Conservation (phyloP, 2,113 vertebrate species). For the Eleginops maclovinus region DNA sequence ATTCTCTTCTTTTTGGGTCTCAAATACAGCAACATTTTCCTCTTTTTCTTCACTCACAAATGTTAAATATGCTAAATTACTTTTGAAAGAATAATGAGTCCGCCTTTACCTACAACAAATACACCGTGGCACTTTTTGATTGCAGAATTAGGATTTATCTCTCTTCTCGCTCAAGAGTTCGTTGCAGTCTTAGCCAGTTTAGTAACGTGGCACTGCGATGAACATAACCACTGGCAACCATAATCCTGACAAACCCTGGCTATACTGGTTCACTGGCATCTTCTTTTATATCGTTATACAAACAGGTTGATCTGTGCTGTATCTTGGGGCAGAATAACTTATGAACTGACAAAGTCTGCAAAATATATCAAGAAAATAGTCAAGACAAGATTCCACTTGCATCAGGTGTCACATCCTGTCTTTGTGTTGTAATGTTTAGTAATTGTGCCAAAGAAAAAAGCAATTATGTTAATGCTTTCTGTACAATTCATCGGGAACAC, state of each 20-base stretch:
- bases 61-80: not conserved
- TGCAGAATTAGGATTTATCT: not conserved
- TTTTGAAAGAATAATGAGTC: not conserved
- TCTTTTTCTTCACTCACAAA: slow-evolving; percentile 1
- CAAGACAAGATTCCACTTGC: not conserved
- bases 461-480: not conserved
- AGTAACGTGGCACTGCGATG: not conserved
- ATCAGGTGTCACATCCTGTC: not conserved
- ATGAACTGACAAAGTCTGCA: slow-evolving; percentile 8
- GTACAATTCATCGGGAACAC: not conserved
- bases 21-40: slow-evolving; percentile 13
- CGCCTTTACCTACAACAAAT: not conserved
- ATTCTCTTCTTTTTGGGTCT: not conserved
- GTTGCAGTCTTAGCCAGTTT: not conserved
- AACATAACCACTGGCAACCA: not conserved
- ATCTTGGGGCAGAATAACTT: slow-evolving; percentile 19
- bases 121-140: not conserved
- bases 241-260: slow-evolving; percentile 15
- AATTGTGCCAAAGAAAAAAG: not conserved
- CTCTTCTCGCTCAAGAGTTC: not conserved
- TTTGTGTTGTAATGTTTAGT: not conserved
- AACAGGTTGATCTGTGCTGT: slow-evolving; percentile 18
- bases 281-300: slow-evolving; percentile 37
- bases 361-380: slow-evolving; percentile 10
- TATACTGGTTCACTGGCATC: not conserved